A percentile compares a stretch with the other conserved stretches of the same genome.
Evolutionary conservation across 1,140 invertebrate species (phyloP).

Genomic region (Microplitis demolitor): DNA sequence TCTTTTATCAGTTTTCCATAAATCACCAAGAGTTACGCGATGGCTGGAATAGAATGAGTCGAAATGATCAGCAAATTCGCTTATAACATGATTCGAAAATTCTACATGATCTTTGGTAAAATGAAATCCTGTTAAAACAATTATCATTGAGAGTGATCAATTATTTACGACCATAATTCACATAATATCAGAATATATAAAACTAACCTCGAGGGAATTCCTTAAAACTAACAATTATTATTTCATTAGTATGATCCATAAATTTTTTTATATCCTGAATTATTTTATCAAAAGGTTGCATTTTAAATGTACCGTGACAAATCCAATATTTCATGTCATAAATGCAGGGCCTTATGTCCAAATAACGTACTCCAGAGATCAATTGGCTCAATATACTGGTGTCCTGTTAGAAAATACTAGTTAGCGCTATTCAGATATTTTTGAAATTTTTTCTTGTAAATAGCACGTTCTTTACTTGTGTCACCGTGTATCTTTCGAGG

Average conservation of each 20-base stretch:
- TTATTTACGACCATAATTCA: not conserved
- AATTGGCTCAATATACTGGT: not conserved
- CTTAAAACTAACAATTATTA: slow-evolving; percentile 2
- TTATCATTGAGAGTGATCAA: not conserved
- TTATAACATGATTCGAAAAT: not conserved
- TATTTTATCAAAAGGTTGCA: not conserved
- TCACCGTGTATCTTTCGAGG: not conserved
- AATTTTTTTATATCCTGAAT: slow-evolving; percentile 4
- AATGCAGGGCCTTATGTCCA: not conserved
- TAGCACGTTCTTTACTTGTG: not conserved
- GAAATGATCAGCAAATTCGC: not conserved
- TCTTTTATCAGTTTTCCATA: not conserved
- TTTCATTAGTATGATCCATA: slow-evolving; percentile 2
- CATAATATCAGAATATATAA: not conserved
- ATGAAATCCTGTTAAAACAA: not conserved
- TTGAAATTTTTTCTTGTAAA: not conserved
- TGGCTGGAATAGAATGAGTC: too few species aligned
- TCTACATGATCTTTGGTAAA: not conserved
- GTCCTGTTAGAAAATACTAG: not conserved
- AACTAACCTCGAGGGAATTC: slow-evolving; percentile 7
- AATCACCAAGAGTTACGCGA: not conserved
- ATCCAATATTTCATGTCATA: not conserved
- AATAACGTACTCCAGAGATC: not conserved
- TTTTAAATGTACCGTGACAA: not conserved
- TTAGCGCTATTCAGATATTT: too few species aligned